These are phyloP conservation scores for Microtus montanus DNA, from an alignment of 2,113 vertebrate genomes.

Conservation along the genomic window DNA sequence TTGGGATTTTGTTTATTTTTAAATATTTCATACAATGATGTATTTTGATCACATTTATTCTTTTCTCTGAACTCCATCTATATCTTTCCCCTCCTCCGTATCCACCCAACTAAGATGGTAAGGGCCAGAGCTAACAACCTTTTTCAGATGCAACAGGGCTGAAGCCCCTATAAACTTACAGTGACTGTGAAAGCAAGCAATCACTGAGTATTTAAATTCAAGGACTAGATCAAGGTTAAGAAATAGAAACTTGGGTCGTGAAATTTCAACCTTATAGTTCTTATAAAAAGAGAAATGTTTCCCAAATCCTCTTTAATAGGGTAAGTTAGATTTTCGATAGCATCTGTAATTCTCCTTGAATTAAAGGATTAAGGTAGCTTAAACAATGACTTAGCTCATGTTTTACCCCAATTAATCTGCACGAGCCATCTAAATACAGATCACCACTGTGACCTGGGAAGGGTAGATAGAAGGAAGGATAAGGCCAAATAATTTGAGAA, in stretches of 20 bases:
- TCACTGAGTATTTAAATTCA: neutral
- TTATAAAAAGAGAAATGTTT: neutral
- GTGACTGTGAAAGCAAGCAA: neutral
- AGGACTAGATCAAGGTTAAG: neutral
- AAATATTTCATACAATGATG: neutral
- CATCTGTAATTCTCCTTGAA: slow-evolving; percentile 48
- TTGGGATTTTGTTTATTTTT: neutral
- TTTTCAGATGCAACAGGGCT: neutral
- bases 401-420: slow-evolving; percentile 8
- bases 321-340: neutral
- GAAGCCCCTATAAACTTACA: neutral
- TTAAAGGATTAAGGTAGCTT: slow-evolving; percentile 42
- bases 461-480: neutral
- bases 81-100: neutral
- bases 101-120: neutral
- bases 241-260: neutral
- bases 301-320: neutral
- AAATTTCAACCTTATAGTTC: neutral
- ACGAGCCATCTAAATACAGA: neutral
- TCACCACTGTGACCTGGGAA: neutral
- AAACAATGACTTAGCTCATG: neutral
- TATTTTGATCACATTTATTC: neutral
- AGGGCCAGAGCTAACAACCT: neutral
- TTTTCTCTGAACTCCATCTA: neutral
- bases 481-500: neutral